Base-by-base conservation (phyloP, 2,113 vertebrate genomes). In the Pogonocichla stellata region DNA sequence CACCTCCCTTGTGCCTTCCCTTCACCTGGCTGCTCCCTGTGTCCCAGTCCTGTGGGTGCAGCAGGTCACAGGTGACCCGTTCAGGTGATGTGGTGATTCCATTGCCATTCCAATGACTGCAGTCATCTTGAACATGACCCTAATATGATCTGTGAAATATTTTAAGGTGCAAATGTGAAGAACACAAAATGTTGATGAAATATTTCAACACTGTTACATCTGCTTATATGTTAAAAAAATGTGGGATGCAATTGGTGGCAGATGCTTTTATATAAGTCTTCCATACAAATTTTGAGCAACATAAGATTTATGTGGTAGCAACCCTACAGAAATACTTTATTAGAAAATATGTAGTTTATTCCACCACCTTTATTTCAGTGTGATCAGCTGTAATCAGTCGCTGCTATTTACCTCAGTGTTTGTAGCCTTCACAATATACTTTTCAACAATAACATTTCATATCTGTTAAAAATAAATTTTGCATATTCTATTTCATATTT, bases 21-120 rank as follows among this genome's bases (percentile, higher is more conserved):
- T 75, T 81, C 0, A 0, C 45, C 48, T 19, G 36, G 8, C 34
- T 69, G 51, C 58, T 84, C 48, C n/a, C 38, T 48, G n/a, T 17
- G 50, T 54, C 23, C 31, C 19, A 14, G 29, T 7, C 26, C 22
- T 4, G 18, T 2, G 33, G 19, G 34, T 38, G 23, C 54, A 22
- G 58, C 0, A 0, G 20, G 31, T n/a, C 42, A 24, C 29, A 56
- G 26, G 24, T 17, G 8, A 26, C 18, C 38, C 10, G 0, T 23
- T 62, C 6, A 19, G 40, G 14, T 53, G 56, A 72, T n/a, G 36
- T 40, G 40, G 9, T 43, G 26, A 47, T 58, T 57, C 45, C 40
- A n/a, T 1, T 38, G 38, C 19, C 33, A 42, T 58, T 50, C 45
- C 22, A 7, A 17, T 42, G 62, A 25, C 25, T 78, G 20, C 26